A percentile compares a stretch with the other conserved stretches of the same genome.
Conservation (phyloP, 2,113 vertebrate species). For the Tragelaphus buxtoni region DNA sequence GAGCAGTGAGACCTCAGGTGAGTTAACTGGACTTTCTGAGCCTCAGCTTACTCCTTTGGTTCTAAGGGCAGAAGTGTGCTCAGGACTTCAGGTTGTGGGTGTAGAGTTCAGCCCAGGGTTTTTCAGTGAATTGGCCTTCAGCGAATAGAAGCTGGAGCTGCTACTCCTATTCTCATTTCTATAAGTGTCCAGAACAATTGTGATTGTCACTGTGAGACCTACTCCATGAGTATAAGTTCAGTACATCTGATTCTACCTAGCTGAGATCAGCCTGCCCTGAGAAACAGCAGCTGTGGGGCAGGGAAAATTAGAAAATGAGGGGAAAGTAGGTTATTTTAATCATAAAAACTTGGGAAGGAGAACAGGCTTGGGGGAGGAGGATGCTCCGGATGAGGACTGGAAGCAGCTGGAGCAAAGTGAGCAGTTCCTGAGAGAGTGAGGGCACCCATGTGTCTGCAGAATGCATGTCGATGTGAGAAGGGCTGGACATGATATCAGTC, state of each 20-base stretch:
- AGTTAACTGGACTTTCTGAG: neutral
- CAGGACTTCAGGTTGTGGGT: no score
- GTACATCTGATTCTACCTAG: neutral
- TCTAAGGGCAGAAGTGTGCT: neutral
- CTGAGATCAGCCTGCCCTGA: neutral
- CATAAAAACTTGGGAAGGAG: neutral
- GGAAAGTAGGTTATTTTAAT: neutral
- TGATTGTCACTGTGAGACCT: neutral
- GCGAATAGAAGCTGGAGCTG: neutral
- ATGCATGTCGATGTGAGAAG: neutral
- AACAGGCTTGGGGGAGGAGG: neutral
- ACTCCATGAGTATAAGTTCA: neutral
- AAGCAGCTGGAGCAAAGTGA: neutral
- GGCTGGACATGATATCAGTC: fast-evolving
- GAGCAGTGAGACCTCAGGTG: neutral
- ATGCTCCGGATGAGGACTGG: neutral
- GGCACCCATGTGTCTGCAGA: neutral
- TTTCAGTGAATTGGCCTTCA: neutral
- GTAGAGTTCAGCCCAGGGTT: neutral
- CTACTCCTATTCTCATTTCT: neutral
- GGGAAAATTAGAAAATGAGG: neutral
- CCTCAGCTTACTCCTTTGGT: neutral
- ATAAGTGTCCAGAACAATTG: neutral
- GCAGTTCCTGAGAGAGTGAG: neutral
- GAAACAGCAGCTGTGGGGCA: neutral